A percentile compares a stretch with the other conserved stretches of the same genome.
Conservation (phyloP, 2,888 invertebrate genomes). For the Ormyrus thymus region DNA sequence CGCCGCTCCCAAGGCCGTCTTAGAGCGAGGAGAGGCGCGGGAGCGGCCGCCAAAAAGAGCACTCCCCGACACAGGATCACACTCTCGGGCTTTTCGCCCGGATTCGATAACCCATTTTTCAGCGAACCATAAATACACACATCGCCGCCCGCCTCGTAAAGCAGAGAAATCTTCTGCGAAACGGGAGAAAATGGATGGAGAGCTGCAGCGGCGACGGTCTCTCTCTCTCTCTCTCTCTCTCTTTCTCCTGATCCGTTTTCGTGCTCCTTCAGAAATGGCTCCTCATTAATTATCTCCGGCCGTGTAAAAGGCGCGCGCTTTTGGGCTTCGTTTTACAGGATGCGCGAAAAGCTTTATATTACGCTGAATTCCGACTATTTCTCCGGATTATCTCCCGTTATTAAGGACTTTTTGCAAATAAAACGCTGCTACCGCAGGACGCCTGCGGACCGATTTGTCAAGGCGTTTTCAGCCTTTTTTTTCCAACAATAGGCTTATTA, state of each 20-base stretch:
- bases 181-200: conserved; percentile 23
- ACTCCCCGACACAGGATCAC: conserved; percentile 46
- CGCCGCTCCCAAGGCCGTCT: conserved; percentile 46
- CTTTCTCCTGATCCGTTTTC: no score
- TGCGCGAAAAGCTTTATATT: conserved; percentile 33
- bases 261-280: neutral
- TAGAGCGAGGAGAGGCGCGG: conserved; percentile 19
- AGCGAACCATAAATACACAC: conserved; percentile 48
- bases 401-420: conserved; percentile 1
- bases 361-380: neutral
- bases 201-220: conserved; percentile 11
- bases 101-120: conserved; percentile 55
- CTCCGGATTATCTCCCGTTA: neutral
- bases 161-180: conserved; percentile 49
- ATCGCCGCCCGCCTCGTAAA: conserved; percentile 33
- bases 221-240: neutral
- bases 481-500: no score
- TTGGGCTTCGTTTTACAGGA: conserved; percentile 15
- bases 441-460: no score
- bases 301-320: neutral
- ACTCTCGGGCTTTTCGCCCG: conserved; percentile 41
- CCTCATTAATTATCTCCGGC: neutral
- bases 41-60: conserved; percentile 20
- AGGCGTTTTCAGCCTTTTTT: no score
- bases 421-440: no score